Conservation (phyloP, 2,888 invertebrate species). For the Heliconius charithonia region DNA sequence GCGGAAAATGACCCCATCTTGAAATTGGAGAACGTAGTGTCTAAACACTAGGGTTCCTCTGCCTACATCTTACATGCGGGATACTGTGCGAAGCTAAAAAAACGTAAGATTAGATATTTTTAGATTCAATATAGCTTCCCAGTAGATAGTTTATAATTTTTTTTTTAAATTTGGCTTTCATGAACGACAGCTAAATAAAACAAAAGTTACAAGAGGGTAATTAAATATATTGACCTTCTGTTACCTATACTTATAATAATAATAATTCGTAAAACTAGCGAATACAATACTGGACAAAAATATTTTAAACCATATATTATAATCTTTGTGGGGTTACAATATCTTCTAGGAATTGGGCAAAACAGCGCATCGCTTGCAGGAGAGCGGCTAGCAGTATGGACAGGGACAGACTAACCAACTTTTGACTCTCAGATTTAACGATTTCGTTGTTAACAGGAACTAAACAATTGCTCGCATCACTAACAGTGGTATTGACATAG, state of each 20-base stretch:
- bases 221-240: conserved; percentile 73
- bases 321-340: conserved; percentile 79
- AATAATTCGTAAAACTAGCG: conserved; percentile 58
- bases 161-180: neutral
- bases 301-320: conserved; percentile 63
- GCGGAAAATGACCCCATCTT: too few relatives aligned
- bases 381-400: conserved; percentile 85
- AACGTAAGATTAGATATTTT: too few relatives aligned
- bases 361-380: conserved; percentile 85
- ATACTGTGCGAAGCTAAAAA: neutral
- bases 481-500: conserved; percentile 67
- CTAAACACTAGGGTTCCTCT: neutral
- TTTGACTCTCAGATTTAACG: conserved; percentile 74
- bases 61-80: neutral
- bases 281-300: conserved; percentile 71
- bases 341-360: conserved; percentile 85
- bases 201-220: conserved; percentile 63
- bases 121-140: too few relatives aligned
- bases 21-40: neutral
- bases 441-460: conserved; percentile 78
- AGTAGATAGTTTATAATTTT: too few relatives aligned
- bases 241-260: conserved; percentile 54
- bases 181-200: conserved; percentile 51
- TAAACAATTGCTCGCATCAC: conserved; percentile 69
- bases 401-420: conserved; percentile 84